Base-by-base conservation (phyloP, 2,797 vertebrate species). In the Holocentrus rufus region DNA sequence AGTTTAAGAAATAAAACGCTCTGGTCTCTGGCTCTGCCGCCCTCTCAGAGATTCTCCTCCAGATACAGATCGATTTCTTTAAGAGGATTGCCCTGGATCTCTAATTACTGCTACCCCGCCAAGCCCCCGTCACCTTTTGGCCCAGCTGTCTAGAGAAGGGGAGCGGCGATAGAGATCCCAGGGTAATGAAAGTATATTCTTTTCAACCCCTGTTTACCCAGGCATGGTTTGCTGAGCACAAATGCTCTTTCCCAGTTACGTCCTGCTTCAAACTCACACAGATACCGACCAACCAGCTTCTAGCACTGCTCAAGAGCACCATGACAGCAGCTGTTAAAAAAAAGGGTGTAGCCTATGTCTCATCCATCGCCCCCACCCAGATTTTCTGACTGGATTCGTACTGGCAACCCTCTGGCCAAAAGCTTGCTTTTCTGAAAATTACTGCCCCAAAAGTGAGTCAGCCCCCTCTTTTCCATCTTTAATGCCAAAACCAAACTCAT, bases 141-240 rank as follows among this genome's bases (percentile, higher is more conserved):
- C 75, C 76, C 76, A 80, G 87, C 86, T 89, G 87, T 88, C 84
- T 76, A 5, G 25, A 73, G 76, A 59, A 82, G 81, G 76, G 61
- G 62, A 81, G 77, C 57, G 47, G 72, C 50, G 65, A 69, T 59
- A 72, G 73, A 81, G 56, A 77, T 76, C 70, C 66, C 69, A 11
- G 59, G 61, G 62, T 83, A 84, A 87, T 85, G 79, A 82, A 86
- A 84, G 61, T 85, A 61, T 89, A 78, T 60, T 85, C 60, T 77
- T 80, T 84, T 86, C 79, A 87, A 85, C 88, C 78, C 75, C 55
- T 86, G 76, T 90, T 89, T 89, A 88, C 86, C 72, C 61, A 85
- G 74, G 81, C 87, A 85, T 65, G 53, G 64, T 77, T 85, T 77
- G 47, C 65, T 46, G 70, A 81, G 63, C 69, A 69, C 67, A 77